These are phyloP conservation scores for Cheilosia impressa DNA, from an alignment of 2,888 invertebrate species.

Conservation along the genomic window DNA sequence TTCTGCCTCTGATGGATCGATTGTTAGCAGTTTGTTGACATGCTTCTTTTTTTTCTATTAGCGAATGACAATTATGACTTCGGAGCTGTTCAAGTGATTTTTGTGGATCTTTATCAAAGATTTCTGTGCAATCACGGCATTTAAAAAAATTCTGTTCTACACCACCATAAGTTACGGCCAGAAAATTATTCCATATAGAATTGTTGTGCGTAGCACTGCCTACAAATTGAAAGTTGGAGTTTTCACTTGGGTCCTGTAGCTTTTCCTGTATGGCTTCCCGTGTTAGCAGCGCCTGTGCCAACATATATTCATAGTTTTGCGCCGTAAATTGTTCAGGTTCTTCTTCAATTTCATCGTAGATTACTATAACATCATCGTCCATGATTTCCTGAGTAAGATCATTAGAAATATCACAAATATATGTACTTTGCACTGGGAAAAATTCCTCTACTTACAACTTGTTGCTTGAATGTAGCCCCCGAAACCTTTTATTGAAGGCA, in stretches of 20 bases:
- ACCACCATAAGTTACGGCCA: slow-evolving; percentile 53
- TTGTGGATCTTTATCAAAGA: slow-evolving; percentile 64
- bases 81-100: slow-evolving; percentile 46
- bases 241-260: slow-evolving; percentile 41
- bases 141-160: slow-evolving; percentile 62
- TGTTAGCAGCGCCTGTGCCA: slow-evolving; percentile 55
- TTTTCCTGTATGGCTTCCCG: slow-evolving; percentile 65
- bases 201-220: slow-evolving; percentile 51
- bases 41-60: neutral
- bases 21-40: neutral
- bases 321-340: slow-evolving; percentile 60
- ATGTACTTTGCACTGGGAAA: neutral
- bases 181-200: slow-evolving; percentile 58
- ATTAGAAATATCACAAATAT: slow-evolving; percentile 28
- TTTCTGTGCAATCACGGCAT: slow-evolving; percentile 59
- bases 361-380: slow-evolving; percentile 69
- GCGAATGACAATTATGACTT: slow-evolving; percentile 46
- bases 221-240: slow-evolving; percentile 53
- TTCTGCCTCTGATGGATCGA: slow-evolving; percentile 1
- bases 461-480: slow-evolving; percentile 28
- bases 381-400: slow-evolving; percentile 43
- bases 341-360: slow-evolving; percentile 65
- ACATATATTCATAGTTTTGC: slow-evolving; percentile 58
- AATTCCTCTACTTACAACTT: slow-evolving; percentile 34
- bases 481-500: neutral